A percentile compares a stretch with the other conserved stretches of the same genome.
phyloP scores from a whole-genome alignment of 2,113 vertebrate genomes.

The Chiloscyllium plagiosum region DNA sequence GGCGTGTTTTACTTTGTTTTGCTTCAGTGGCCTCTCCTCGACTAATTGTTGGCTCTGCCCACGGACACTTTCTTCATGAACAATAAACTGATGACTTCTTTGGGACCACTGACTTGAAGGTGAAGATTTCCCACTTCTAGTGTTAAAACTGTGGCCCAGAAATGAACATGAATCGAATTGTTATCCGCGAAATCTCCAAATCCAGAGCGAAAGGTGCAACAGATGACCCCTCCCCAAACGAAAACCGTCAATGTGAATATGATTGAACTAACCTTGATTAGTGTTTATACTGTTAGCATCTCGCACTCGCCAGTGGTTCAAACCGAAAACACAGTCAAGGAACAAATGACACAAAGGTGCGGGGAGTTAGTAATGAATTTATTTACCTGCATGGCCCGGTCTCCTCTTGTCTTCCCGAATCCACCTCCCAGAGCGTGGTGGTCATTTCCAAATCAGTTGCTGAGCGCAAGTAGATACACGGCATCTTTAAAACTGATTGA shows the following conservation, averaged over 20 bases:
- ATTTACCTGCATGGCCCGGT: not conserved
- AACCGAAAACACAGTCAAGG: not conserved
- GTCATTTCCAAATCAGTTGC: slow-evolving; percentile 30
- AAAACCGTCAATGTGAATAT: not conserved
- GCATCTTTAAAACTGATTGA: slow-evolving; percentile 33
- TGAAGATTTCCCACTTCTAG: not conserved
- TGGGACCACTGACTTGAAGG: not conserved
- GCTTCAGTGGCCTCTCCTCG: not conserved
- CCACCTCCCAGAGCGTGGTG: not conserved
- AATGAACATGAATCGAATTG: not conserved
- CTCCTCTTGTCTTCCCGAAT: not conserved
- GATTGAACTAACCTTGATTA: not conserved
- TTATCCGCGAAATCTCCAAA: not conserved
- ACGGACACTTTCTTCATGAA: not conserved
- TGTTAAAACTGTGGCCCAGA: not conserved
- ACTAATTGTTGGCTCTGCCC: not conserved
- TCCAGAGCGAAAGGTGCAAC: not conserved
- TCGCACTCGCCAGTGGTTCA: not conserved
- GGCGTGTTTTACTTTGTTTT: not conserved
- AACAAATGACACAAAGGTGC: not conserved
- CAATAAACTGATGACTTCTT: not conserved
- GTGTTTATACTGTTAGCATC: not conserved
- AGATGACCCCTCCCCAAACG: not conserved
- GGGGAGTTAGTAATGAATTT: not conserved
- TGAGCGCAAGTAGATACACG: not conserved